Evolutionary conservation across 2,797 vertebrate genomes (phyloP), one percentile per base, ranked within the genome.

Genomic region (Micromesistius poutassou): DNA sequence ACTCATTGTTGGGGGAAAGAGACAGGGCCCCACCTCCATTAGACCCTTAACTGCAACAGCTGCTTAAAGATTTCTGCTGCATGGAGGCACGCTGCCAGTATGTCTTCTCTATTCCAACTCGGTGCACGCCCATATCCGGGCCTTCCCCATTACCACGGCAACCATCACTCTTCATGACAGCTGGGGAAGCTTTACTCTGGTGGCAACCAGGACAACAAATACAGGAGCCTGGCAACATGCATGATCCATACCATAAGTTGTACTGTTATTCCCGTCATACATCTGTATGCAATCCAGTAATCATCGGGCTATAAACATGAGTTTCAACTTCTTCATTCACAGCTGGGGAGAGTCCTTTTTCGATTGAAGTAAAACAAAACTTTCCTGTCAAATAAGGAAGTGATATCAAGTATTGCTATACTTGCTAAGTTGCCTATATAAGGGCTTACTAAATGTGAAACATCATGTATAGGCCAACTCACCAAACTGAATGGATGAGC

Each of bases 141-240:
- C 55, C 82, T 83, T 74, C 66, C 72, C 78, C 72, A 62, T 50
- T 78, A 76, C 76, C 71, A 79, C 74, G 30, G 72, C 13, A 31
- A 75, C 82, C 83, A 81, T 91, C 89, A 79, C 80, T 91, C 87
- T 71, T 79, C 85, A 80, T 76, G 86, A 92, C 94, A 94, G 93
- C 93, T 94, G 93, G 84, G 62, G 80, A 46, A 76, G 79, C 83
- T 80, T 83, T 82, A 79, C 73, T 70, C 81, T 72, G 83, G 62
- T 85, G 82, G 85, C 83, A 91, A 91, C 88, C 25, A 74, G 14
- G 70, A 31, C 75, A 80, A 77, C 78, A 89, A 88, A 89, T 70
- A 90, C 78, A 77, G 75, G 66, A 38, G 80, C 87, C 66, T 85
- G 81, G 89, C 87, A 90, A 92, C 91, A 36, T 8, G 7, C 55